phyloP scores from a whole-genome alignment of 2,888 invertebrate genomes.

The Mesochorus sp. region DNA sequence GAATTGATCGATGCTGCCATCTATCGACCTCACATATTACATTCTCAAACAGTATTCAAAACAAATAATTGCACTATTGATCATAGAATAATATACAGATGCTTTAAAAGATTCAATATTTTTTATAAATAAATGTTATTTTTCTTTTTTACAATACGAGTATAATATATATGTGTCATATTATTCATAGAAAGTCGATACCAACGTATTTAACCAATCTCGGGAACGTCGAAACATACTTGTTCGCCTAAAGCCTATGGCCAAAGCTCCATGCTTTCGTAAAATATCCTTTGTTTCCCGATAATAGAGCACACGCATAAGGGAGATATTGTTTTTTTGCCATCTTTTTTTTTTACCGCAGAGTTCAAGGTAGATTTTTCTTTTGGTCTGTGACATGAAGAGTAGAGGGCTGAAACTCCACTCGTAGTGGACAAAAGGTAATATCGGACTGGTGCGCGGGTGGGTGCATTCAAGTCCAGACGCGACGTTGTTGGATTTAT shows the following conservation, averaged over 20 bases:
- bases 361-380: slow-evolving; percentile 43
- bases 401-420: slow-evolving; percentile 20
- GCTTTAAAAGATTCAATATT: too few species aligned
- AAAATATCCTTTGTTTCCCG: slow-evolving; percentile 24
- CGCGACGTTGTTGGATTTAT: slow-evolving; percentile 79
- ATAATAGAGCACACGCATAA: slow-evolving; percentile 21
- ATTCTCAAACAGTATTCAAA: too few species aligned
- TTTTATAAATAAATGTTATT: too few species aligned
- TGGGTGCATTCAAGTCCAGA: slow-evolving; percentile 67
- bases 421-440: slow-evolving; percentile 70
- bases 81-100: too few species aligned
- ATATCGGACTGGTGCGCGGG: slow-evolving; percentile 73
- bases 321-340: slow-evolving; percentile 37
- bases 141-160: too few species aligned
- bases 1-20: too few species aligned
- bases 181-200: not conserved
- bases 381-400: slow-evolving; percentile 20
- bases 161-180: too few species aligned
- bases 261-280: not conserved
- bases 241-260: not conserved
- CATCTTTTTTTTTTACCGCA: slow-evolving; percentile 35
- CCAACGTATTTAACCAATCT: slow-evolving; percentile 19
- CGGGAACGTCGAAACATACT: not conserved
- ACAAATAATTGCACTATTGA: too few species aligned
- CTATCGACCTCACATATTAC: too few species aligned